These are phyloP conservation scores for Amazona finschi DNA, from an alignment of 2,797 vertebrate species.

Conservation along the genomic window DNA sequence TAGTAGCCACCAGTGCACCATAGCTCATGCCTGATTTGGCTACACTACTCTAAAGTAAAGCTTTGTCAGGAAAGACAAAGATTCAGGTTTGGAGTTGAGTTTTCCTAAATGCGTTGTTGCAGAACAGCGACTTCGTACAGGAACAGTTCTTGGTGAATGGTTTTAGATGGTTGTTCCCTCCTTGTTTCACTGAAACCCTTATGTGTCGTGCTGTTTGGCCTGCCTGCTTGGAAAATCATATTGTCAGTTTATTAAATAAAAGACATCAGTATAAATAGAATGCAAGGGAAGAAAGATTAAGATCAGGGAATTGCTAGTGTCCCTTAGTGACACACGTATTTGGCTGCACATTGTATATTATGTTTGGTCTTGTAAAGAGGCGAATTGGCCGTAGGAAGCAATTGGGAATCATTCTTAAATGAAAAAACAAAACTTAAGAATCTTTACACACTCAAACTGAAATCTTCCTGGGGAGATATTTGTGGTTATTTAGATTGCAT, in stretches of 20 bases:
- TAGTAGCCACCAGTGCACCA: not conserved
- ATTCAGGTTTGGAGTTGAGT: not conserved
- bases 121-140: not conserved
- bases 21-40: not conserved
- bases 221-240: not conserved
- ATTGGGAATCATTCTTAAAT: not conserved
- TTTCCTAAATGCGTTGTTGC: not conserved
- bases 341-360: not conserved
- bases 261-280: not conserved
- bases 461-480: not conserved
- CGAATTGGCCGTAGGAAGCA: not conserved
- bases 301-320: not conserved
- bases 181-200: not conserved
- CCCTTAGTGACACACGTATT: fast-evolving
- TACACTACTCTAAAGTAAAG: not conserved
- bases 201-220: not conserved
- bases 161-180: not conserved
- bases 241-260: not conserved
- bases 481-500: not conserved
- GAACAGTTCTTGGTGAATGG: not conserved
- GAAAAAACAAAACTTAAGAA: not conserved
- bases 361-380: not conserved
- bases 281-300: not conserved
- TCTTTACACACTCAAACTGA: not conserved
- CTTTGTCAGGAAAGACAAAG: too few relatives aligned